These are phyloP conservation scores for Rutilus rutilus DNA, from an alignment of 2,113 vertebrate genomes.

Conservation along the genomic window DNA sequence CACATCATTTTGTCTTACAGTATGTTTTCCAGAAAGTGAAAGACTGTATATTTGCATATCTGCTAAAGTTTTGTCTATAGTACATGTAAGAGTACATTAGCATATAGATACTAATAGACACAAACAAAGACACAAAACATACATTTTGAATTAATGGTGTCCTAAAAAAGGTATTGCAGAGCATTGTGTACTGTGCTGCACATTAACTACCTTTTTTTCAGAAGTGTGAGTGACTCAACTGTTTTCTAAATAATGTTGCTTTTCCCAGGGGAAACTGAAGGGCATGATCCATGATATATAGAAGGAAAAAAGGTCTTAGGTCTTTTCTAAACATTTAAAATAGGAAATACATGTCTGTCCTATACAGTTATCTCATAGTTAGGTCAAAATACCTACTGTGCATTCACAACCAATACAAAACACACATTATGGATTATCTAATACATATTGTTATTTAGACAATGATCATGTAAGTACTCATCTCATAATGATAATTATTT, in stretches of 20 bases:
- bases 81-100: not conserved
- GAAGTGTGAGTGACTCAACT: not conserved
- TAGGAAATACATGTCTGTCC: not conserved
- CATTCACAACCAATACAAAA: not conserved
- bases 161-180: not conserved
- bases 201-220: not conserved
- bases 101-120: not conserved
- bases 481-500: not conserved
- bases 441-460: no score
- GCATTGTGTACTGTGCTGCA: slow-evolving; percentile 9
- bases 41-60: not conserved
- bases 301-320: not conserved
- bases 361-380: not conserved
- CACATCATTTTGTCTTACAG: no score
- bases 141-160: not conserved
- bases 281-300: not conserved
- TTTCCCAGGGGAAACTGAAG: not conserved
- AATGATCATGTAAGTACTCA: not conserved
- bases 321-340: not conserved
- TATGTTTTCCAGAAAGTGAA: no score
- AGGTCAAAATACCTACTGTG: not conserved
- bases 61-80: not conserved
- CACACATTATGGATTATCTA: not conserved
- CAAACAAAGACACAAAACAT: not conserved
- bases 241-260: slow-evolving; percentile 9